These are phyloP conservation scores for Troides helena DNA, from an alignment of 2,888 invertebrate species.

Conservation along the genomic window DNA sequence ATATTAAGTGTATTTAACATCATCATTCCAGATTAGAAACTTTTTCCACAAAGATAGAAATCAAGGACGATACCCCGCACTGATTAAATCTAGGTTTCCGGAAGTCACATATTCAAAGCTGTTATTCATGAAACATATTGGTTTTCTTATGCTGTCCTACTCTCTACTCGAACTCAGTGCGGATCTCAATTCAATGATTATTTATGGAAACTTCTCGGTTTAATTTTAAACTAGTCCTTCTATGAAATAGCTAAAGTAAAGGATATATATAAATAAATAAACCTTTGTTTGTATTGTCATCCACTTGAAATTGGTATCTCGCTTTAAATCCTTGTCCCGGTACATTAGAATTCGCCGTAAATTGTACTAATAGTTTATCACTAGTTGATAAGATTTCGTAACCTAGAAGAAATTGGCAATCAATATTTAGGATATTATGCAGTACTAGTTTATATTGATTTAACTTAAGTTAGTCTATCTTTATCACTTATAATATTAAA, in stretches of 20 bases:
- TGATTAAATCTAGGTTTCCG: no score
- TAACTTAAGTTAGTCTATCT: no score
- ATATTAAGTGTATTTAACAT: no score
- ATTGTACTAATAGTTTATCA: conserved; percentile 89
- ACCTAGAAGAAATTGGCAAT: conserved; percentile 58
- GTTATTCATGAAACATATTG: no score
- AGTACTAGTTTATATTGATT: neutral
- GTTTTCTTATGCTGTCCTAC: no score
- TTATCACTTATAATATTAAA: no score
- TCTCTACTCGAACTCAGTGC: no score
- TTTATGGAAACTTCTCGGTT: neutral
- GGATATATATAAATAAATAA: conserved; percentile 60
- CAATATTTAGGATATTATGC: neutral
- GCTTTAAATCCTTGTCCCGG: conserved; percentile 91
- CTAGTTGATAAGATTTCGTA: conserved; percentile 90
- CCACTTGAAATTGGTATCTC: conserved; percentile 85
- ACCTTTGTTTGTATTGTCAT: conserved; percentile 73
- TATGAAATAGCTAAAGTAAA: neutral
- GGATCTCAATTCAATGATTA: no score
- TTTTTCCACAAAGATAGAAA: no score
- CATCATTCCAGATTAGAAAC: no score
- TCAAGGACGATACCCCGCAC: no score
- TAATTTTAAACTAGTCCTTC: neutral
- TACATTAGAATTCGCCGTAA: conserved; percentile 89
- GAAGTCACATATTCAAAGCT: no score